Conservation (phyloP, 2,888 invertebrate genomes). For the Drosophila buzzatii region DNA sequence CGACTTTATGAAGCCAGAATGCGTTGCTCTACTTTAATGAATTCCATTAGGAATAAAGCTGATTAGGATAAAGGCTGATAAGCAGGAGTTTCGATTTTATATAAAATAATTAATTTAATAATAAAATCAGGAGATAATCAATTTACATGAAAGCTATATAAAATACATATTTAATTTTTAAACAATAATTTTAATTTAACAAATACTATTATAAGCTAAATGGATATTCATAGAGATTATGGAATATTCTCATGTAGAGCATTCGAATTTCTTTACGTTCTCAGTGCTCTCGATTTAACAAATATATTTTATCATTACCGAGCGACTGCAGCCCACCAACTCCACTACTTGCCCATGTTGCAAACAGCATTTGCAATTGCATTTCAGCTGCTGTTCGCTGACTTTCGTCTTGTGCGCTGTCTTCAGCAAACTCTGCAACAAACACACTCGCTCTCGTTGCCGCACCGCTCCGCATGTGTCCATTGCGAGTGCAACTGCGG, state of each 20-base stretch:
- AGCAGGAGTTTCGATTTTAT: not conserved
- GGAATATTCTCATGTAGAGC: not conserved
- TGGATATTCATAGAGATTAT: not conserved
- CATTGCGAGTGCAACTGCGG: conserved; percentile 63
- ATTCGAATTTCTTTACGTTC: conserved; percentile 11
- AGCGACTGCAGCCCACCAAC: conserved; percentile 14
- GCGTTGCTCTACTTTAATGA: not conserved
- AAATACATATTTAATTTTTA: too few relatives aligned
- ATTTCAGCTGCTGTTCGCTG: conserved; percentile 51
- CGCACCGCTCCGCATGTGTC: conserved; percentile 7
- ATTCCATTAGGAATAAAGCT: not conserved
- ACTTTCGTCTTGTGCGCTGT: conserved; percentile 49
- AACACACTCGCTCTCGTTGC: conserved; percentile 14
- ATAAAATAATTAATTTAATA: not conserved
- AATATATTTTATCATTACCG: conserved; percentile 65
- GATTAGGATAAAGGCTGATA: not conserved
- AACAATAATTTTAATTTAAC: too few relatives aligned
- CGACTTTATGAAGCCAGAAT: not conserved
- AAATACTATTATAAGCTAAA: too few relatives aligned
- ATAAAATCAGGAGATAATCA: too few relatives aligned
- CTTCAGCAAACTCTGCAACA: conserved; percentile 37
- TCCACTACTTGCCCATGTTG: not conserved
- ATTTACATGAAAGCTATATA: too few relatives aligned
- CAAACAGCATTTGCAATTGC: conserved; percentile 60
- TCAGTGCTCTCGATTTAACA: conserved; percentile 13